A percentile compares a stretch with the other conserved stretches of the same genome.
phyloP scores from a whole-genome alignment of 2,888 invertebrate species.

The Coelogynopora nodosa region DNA sequence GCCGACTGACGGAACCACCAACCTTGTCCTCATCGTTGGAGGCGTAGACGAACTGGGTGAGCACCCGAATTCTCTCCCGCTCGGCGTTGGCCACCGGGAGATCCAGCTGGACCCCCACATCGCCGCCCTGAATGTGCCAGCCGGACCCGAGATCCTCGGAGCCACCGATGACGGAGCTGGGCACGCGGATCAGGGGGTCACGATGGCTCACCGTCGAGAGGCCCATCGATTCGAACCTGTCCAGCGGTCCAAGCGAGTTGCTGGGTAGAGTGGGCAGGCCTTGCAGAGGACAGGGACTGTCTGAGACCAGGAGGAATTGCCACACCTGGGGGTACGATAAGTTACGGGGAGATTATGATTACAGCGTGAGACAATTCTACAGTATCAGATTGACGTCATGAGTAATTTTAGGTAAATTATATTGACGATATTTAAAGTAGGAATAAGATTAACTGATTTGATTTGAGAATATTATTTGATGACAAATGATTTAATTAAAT shows the following conservation, averaged over 20 bases:
- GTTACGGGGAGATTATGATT: too few relatives aligned
- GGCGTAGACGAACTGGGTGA: not conserved
- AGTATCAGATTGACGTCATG: too few relatives aligned
- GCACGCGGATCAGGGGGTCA: slow-evolving; percentile 36
- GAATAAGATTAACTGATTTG: too few relatives aligned
- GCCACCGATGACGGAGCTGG: not conserved
- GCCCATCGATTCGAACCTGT: not conserved
- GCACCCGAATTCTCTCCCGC: not conserved
- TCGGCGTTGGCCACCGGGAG: not conserved
- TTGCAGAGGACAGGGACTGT: not conserved
- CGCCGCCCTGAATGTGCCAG: not conserved
- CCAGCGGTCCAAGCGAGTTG: not conserved
- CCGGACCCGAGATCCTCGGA: not conserved
- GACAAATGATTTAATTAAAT: too few relatives aligned
- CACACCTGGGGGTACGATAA: not conserved
- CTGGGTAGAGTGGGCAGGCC: not conserved
- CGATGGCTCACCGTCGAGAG: not conserved
- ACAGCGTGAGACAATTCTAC: too few relatives aligned
- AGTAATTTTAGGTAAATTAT: too few relatives aligned
- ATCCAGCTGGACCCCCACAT: not conserved
- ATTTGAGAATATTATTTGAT: too few relatives aligned
- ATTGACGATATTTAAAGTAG: too few relatives aligned
- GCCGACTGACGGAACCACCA: too few relatives aligned
- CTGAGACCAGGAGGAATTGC: not conserved
- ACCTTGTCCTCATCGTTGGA: slow-evolving; percentile 15